Base-by-base conservation (phyloP, 2,113 vertebrate genomes). In the Pyrgilauda ruficollis region DNA sequence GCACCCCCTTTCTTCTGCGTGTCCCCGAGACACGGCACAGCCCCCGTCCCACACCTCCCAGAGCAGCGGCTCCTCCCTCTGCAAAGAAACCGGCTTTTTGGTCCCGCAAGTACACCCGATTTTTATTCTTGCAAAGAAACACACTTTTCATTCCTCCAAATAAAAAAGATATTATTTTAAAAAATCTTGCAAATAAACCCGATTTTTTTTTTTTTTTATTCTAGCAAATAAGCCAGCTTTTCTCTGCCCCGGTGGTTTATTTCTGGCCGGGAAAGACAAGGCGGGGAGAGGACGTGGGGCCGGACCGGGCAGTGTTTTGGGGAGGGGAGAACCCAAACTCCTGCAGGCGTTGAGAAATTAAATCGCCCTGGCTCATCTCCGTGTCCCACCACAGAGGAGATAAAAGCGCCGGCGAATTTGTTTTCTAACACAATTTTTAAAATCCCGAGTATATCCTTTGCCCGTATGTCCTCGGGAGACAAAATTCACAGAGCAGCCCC, bases 1-100 rank as follows among this genome's bases (percentile, higher is more conserved):
- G 90, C 84, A 87, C 82, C 95, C 87, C 79, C 27, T 97, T 96
- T 95, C 86, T 94, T 81, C 53, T 75, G 50, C 70, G 37, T 78
- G 70, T 33, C 44, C 91, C 84, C 72, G 63, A 93, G 69, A 87
- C 93, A 77, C 76, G 87, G 88, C 93, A 84, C 83, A 81, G n/a
- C 26, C 66, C 43, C 50, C 28, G 53, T 68, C 80, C 66, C 56
- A 33, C 64, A 61, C 13, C 49, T 85, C 85, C 41, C 77, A 17
- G 39, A 80, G 75, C 81, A 84, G 77, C 74, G 15, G 67, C 37
- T 77, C 56, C 55, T 49, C n/a, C 28, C 37, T 81, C 43, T 28
- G 77, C 55, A 19, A 41, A 77, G 35, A 69, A 83, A 76, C 3
- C 13, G 10, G 35, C 14, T 55, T 59, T 73, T 93, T n/a, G 49